Conservation (phyloP, 2,888 invertebrate genomes). For the Chorisops tibialis region DNA sequence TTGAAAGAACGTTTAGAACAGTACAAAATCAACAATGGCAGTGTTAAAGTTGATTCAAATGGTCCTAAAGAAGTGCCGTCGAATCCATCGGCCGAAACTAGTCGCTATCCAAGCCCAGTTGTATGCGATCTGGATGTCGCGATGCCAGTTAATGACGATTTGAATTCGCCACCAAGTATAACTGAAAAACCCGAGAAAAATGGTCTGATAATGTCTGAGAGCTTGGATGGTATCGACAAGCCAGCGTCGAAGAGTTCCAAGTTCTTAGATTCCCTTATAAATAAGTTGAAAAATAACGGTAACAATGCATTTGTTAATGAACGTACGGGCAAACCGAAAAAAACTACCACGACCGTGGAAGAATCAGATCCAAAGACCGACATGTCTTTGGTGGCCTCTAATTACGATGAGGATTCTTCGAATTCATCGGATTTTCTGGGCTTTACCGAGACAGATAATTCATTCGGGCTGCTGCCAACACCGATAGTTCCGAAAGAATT, state of each 20-base stretch:
- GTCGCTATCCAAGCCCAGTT: background rate
- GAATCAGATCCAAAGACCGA: background rate
- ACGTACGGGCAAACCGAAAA: slow-evolving; percentile 44
- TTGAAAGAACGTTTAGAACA: slow-evolving; percentile 4
- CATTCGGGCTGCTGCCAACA: slow-evolving; percentile 49
- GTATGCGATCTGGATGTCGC: background rate
- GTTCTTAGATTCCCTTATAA: slow-evolving; percentile 24
- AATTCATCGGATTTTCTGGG: slow-evolving; percentile 43
- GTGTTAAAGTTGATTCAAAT: background rate
- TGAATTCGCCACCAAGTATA: background rate
- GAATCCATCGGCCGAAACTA: background rate
- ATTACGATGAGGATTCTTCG: background rate
- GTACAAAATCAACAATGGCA: slow-evolving; percentile 7
- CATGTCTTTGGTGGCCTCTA: background rate
- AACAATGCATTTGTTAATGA: slow-evolving; percentile 43
- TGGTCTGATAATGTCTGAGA: background rate
- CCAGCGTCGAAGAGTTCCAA: background rate
- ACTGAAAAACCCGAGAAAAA: background rate
- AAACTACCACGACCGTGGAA: background rate
- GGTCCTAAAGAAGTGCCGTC: background rate
- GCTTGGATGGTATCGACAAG: background rate
- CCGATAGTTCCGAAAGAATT: slow-evolving; percentile 42
- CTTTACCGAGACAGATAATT: slow-evolving; percentile 45
- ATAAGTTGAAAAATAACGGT: slow-evolving; percentile 21
- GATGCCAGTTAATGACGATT: too few species aligned